Evolutionary conservation across 2,113 vertebrate genomes (phyloP).

Genomic region (Mugil cephalus): DNA sequence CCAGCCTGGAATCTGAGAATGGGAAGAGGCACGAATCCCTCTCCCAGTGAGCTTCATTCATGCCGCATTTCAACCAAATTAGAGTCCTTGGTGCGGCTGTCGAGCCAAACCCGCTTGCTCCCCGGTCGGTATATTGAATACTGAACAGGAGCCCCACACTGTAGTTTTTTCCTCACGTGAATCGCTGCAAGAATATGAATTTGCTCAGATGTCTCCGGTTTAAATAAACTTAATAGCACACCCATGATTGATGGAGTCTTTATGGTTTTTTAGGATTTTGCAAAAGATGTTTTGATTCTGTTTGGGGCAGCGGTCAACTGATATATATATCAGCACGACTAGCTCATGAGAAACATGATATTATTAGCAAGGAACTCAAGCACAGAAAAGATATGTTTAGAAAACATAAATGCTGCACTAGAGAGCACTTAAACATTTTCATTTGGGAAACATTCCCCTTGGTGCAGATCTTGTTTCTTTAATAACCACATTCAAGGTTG

Average conservation of each 20-base stretch:
- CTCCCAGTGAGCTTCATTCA: slow-evolving; percentile 40
- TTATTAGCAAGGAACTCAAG: background rate
- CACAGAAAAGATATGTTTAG: background rate
- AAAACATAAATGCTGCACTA: background rate
- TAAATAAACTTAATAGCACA: slow-evolving; percentile 14
- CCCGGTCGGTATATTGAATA: slow-evolving; percentile 24
- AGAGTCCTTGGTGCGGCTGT: slow-evolving; percentile 28
- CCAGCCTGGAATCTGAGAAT: slow-evolving; percentile 51
- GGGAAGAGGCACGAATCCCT: slow-evolving; percentile 31
- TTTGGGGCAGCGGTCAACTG: background rate
- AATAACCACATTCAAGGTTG: background rate
- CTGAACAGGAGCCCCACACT: slow-evolving; percentile 34
- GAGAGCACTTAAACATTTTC: background rate
- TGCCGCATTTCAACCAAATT: slow-evolving; percentile 47
- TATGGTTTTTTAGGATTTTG: background rate
- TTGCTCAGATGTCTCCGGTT: slow-evolving; percentile 27
- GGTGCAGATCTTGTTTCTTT: background rate
- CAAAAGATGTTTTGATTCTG: background rate
- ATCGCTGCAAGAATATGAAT: slow-evolving; percentile 49
- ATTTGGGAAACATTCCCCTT: too few relatives aligned
- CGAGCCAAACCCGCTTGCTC: slow-evolving; percentile 47
- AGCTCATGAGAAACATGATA: too few relatives aligned
- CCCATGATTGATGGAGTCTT: slow-evolving; percentile 11
- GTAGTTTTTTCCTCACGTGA: slow-evolving; percentile 43
- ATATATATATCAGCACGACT: too few relatives aligned